Evolutionary conservation across 2,113 vertebrate species (phyloP), one percentile per base, ranked within the genome.

Genomic region (Meles meles): DNA sequence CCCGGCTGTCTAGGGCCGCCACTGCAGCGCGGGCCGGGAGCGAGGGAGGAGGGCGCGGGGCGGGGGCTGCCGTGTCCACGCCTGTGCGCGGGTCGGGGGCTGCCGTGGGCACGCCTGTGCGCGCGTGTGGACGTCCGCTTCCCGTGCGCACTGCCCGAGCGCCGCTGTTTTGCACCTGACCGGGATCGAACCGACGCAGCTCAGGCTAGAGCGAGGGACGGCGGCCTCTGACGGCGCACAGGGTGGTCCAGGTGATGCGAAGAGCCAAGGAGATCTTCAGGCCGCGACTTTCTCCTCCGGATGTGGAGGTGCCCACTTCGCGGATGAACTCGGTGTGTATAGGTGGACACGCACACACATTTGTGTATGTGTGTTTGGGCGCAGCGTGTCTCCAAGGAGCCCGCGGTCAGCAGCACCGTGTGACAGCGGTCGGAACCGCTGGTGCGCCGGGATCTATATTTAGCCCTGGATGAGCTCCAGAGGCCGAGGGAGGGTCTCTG

Each of bases 361-460:
- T 21, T 94, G 63, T 76, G 84, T 69, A 0, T 29, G 37, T 79
- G 88, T 93, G 92, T 97, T 91, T 95, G 81, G 88, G 74, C 25
- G 29, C 1, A 84, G 0, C 25, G 52, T n/a, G 84, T 90, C 96
- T 87, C 97, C 74, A 31, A 91, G 95, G 98, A 96, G 91, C 52
- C 71, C 63, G 96, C 88, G 92, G 87, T 97, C 81, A 86, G 39
- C 89, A 94, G 76, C 65, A 15, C 61, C 89, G 74, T 89, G 96
- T 96, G 83, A 94, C 72, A 11, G n/a, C 52, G 47, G 79, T 74
- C 94, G 95, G 92, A 95, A 96, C 94, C 95, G 96, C 92, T 96
- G 79, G 49, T 63, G 79, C 80, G 74, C 15, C n/a, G 42, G 25
- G 85, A 92, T 57, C 94, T 97, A 94, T 96, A 97, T 96, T 95